phyloP scores from a whole-genome alignment of 2,113 vertebrate genomes.

The Helogale parvula region DNA sequence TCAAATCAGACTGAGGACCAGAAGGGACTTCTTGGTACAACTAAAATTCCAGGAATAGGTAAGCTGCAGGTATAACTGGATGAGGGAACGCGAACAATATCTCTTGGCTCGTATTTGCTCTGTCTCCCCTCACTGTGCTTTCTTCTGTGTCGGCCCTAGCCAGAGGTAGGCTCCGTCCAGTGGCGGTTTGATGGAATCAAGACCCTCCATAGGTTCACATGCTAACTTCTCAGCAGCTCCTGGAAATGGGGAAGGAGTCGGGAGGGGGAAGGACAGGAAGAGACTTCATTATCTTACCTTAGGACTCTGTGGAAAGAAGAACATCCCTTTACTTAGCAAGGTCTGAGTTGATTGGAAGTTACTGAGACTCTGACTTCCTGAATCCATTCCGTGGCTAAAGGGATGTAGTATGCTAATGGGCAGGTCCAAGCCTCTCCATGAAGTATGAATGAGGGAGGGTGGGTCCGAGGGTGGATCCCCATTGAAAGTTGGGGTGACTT shows the following conservation, averaged over 20 bases:
- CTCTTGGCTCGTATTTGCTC: not conserved
- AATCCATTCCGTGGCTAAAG: not conserved
- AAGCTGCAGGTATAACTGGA: not conserved
- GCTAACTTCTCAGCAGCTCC: not conserved
- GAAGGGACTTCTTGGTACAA: not conserved
- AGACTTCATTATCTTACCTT: not conserved
- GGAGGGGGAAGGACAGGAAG: no score
- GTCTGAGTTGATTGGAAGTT: not conserved
- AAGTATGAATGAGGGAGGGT: not conserved
- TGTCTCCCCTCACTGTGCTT: not conserved
- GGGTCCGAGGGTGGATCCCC: not conserved
- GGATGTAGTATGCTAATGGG: not conserved
- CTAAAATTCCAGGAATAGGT: not conserved
- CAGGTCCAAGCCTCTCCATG: not conserved
- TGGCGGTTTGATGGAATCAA: not conserved
- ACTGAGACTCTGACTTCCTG: not conserved
- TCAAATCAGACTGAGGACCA: not conserved
- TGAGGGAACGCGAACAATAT: not conserved
- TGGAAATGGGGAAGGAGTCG: no score
- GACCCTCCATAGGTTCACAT: not conserved
- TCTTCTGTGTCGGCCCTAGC: not conserved
- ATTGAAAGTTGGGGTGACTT: not conserved
- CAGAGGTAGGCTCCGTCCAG: not conserved
- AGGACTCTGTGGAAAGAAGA: not conserved
- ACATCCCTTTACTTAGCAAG: not conserved